Base-by-base conservation (phyloP, 2,113 vertebrate genomes). In the Pogonocichla stellata region DNA sequence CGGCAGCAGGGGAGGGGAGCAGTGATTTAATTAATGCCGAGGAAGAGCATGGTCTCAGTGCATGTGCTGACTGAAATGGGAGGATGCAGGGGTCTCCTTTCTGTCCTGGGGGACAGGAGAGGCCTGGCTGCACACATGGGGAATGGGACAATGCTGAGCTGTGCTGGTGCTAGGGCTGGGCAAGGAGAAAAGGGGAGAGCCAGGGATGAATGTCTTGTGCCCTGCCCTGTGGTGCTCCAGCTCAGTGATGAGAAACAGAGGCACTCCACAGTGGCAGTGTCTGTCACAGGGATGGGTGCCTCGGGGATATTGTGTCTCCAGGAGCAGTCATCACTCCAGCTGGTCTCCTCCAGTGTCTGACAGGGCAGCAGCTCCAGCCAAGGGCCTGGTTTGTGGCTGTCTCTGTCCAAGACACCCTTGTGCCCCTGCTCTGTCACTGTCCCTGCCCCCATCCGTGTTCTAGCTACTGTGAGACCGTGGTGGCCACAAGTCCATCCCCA, bases 391-490 rank as follows among this genome's bases (percentile, higher is more conserved):
- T 45, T 80, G 34, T 72, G 72, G 20, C 34, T 79, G 24, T 42
- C 33, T 69, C 47, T 40, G 6, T 34, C 28, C 66, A 43, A 43
- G 64, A 60, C 12, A 24, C 16, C 47, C 22, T 40, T 23, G 19
- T 8, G 8, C 26, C 42, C 38, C 57, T 64, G 62, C 45, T 69
- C 40, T 69, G 58, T 66, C 74, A 34, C 43, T 14, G 19, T 28
- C 11, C 34, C 48, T 73, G 18, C 5, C 42, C 29, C 31, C 31
- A 58, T 33, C 50, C 13, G 33, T 72, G 47, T 38, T 42, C 40
- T 42, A 23, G 23, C 42, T 12, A 12, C 51, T 0, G 5, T 7
- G 71, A 72, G 38, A 34, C 34, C 0, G 0, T 5, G 17, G 40
- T 36, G 61, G 22, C 28, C 70, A 62, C n/a, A 16, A 74, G 38